Base-by-base conservation (phyloP, 2,797 vertebrate species). In the Lepilemur septentrionalis region DNA sequence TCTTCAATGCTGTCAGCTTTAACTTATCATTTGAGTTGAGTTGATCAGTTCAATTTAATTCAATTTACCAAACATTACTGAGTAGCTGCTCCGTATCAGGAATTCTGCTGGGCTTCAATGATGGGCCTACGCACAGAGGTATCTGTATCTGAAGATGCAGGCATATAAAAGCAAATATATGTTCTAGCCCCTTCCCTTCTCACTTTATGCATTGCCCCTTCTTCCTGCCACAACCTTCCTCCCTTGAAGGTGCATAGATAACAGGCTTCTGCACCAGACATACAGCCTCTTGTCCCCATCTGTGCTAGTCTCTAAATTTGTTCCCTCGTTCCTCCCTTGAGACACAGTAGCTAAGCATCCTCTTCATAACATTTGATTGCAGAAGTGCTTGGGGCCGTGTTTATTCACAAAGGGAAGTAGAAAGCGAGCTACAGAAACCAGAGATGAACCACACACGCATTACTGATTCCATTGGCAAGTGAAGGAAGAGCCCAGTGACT, bases 21-120 rank as follows among this genome's bases (percentile, higher is more conserved):
- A 59, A 43, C 55, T 80, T 90, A 67, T 78, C 70, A 81, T 72
- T 61, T 41, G 61, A 73, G 48, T 35, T 55, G 41, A 90, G 72
- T 48, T 67, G 67, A 75, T 79, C 32, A n/a, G 46, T 43, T 93
- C 59, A 22, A 65, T 55, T 67, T 35, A 67, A 88, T 78, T 84
- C 23, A 79, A 65, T 7, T 41, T 69, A 1, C 7, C 73, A 86
- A 52, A 83, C 17, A 35, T 57, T 55, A 59, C 28, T n/a, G 65
- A 73, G 52, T 11, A 35, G 20, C 38, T 88, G 12, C 35, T 25
- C 23, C 5, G 4, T 15, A 18, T 28, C 35, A 12, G 30, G 57
- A 5, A 5, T 5, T 55, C 46, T 46, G 12, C 1, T 5, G 88
- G 35, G 6, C 8, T 82, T 55, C 69, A 25, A 0, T 4, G 84